Evolutionary conservation across 2,113 vertebrate genomes (phyloP).

Genomic region (Scolopax mira): DNA sequence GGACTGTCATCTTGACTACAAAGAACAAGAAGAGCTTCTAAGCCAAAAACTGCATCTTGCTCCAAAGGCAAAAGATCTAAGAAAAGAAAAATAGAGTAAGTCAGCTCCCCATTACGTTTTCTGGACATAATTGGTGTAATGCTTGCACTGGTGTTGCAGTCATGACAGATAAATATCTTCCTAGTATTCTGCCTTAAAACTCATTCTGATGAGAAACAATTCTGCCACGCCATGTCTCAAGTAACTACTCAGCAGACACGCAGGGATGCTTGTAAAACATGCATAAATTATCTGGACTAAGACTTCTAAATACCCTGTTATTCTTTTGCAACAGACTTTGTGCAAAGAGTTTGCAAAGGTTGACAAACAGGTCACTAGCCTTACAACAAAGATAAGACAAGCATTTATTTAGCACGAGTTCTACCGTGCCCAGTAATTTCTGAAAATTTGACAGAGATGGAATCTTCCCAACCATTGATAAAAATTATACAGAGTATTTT

Average conservation of each 20-base stretch:
- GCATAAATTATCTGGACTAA: background rate
- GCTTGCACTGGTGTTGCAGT: background rate
- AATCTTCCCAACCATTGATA: background rate
- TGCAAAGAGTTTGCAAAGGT: background rate
- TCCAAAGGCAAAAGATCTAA: slow-evolving; percentile 90
- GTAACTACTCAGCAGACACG: background rate
- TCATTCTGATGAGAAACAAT: background rate
- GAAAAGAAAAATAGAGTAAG: background rate
- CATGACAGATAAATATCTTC: background rate
- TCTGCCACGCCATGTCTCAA: background rate
- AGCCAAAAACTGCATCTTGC: slow-evolving; percentile 91
- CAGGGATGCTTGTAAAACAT: background rate
- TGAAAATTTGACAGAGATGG: background rate
- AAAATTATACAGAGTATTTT: background rate
- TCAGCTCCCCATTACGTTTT: background rate
- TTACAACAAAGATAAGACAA: background rate
- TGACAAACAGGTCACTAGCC: background rate
- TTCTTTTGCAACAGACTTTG: background rate
- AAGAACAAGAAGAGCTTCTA: slow-evolving; percentile 92
- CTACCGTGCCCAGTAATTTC: background rate
- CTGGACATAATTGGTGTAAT: background rate
- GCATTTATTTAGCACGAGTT: background rate
- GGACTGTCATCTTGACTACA: slow-evolving; percentile 90
- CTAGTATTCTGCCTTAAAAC: background rate
- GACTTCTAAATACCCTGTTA: background rate